Evolutionary conservation across 1,140 invertebrate genomes (phyloP).

Genomic region (Micrasema longulum): DNA sequence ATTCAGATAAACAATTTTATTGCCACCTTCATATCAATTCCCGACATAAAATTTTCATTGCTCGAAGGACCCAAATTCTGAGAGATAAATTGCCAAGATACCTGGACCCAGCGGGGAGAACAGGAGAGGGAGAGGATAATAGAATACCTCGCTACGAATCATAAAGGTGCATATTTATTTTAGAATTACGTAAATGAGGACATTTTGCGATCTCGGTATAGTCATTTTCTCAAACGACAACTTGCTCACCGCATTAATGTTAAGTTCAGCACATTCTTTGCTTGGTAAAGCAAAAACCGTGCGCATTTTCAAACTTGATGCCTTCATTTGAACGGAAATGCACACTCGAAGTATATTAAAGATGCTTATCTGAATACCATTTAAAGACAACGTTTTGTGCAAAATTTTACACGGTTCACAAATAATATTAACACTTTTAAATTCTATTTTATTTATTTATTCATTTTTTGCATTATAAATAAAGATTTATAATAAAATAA

Average conservation of each 20-base stretch:
- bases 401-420: too few species aligned
- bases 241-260: constrained; percentile 12
- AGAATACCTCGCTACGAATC: constrained; percentile 33
- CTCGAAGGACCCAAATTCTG: constrained; percentile 7
- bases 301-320: neutral
- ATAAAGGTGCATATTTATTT: constrained; percentile 54
- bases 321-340: neutral
- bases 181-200: constrained; percentile 51
- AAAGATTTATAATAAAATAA: too few species aligned
- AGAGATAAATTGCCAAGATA: constrained; percentile 31
- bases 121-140: neutral
- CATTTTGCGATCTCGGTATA: constrained; percentile 13
- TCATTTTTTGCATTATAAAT: too few species aligned
- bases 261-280: constrained; percentile 23
- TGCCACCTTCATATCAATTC: constrained; percentile 25
- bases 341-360: neutral
- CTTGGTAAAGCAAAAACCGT: neutral
- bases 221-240: constrained; percentile 12
- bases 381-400: too few species aligned
- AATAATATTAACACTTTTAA: too few species aligned
- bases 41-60: constrained; percentile 33
- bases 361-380: too few species aligned
- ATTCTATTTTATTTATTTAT: too few species aligned
- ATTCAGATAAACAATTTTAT: constrained; percentile 37
- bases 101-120: neutral